These are phyloP conservation scores for Clytia hemisphaerica DNA, from an alignment of 30 jellyfish, hydroid and myxozoan genomes.

Conservation along the genomic window DNA sequence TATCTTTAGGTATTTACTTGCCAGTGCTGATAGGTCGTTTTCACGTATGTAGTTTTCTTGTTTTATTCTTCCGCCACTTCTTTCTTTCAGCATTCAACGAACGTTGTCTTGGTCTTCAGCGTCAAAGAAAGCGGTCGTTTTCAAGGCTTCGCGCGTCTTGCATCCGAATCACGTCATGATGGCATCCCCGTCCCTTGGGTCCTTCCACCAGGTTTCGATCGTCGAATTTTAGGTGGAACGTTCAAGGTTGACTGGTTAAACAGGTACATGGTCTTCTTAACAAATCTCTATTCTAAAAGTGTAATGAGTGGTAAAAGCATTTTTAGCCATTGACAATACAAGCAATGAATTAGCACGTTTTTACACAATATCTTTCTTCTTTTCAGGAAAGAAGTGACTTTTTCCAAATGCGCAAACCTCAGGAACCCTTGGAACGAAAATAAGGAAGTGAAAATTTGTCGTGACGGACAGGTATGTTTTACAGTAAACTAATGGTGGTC, in stretches of 20 bases:
- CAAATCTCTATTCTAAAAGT: not conserved
- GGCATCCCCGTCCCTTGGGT: conserved; percentile 92
- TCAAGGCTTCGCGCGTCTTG: conserved; percentile 92
- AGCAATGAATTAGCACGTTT: not conserved
- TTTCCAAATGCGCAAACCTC: conserved; percentile 75
- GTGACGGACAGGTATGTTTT: conserved; percentile 95
- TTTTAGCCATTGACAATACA: not conserved
- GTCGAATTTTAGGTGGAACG: conserved; percentile 88
- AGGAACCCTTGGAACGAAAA: conserved; percentile 99
- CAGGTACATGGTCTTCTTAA: conserved; percentile 36
- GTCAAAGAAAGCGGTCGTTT: conserved; percentile 98
- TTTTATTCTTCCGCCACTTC: not conserved
- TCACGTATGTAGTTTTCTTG: not conserved
- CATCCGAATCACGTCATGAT: conserved; percentile 76
- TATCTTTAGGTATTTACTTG: not conserved
- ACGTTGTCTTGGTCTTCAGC: conserved; percentile 84
- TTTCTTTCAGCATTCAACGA: conserved; percentile 69
- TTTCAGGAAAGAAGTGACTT: conserved; percentile 69
- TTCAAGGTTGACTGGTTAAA: conserved; percentile 95
- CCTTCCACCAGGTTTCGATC: conserved; percentile 93
- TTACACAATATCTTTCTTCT: not conserved
- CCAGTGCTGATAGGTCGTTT: not conserved
- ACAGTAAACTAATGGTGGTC: not conserved
- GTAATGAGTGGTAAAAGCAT: not conserved
- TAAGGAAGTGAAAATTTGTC: conserved; percentile 91